phyloP scores from a whole-genome alignment of 2,888 invertebrate species.

The Dryococelus australis region DNA sequence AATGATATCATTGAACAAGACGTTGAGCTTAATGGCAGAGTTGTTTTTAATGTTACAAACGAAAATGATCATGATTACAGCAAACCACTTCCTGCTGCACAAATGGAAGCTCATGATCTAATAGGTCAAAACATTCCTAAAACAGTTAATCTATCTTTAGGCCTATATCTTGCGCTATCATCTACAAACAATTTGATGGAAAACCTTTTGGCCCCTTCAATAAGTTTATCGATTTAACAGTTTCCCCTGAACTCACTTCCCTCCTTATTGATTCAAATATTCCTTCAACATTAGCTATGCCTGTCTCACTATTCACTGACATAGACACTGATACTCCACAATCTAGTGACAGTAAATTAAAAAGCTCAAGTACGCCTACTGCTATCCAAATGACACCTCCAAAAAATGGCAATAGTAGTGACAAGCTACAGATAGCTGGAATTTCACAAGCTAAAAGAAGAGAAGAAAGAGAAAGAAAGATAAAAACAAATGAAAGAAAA shows the following conservation, averaged over 20 bases:
- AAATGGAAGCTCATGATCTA: neutral
- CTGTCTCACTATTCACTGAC: neutral
- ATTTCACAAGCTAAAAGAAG: neutral
- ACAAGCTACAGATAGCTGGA: neutral
- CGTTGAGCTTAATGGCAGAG: no score
- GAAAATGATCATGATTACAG: slow-evolving; percentile 5
- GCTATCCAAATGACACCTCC: neutral
- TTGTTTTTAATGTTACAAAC: no score
- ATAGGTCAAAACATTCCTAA: neutral
- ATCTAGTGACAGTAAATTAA: neutral
- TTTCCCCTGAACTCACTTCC: neutral
- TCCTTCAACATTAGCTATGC: neutral
- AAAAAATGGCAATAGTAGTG: neutral
- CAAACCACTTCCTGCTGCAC: neutral
- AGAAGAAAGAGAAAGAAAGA: neutral
- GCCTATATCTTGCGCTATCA: neutral
- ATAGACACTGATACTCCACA: neutral
- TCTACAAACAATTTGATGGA: neutral
- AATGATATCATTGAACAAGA: no score
- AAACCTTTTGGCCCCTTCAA: neutral
- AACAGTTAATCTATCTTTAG: neutral
- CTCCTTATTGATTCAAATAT: neutral
- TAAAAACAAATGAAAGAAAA: neutral
- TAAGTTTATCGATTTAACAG: neutral
- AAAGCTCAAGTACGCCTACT: neutral